Percentiles rank a stretch among this genome's conserved stretches.
Conservation (phyloP, 2,888 invertebrate genomes). For the Fragum sueziense region DNA sequence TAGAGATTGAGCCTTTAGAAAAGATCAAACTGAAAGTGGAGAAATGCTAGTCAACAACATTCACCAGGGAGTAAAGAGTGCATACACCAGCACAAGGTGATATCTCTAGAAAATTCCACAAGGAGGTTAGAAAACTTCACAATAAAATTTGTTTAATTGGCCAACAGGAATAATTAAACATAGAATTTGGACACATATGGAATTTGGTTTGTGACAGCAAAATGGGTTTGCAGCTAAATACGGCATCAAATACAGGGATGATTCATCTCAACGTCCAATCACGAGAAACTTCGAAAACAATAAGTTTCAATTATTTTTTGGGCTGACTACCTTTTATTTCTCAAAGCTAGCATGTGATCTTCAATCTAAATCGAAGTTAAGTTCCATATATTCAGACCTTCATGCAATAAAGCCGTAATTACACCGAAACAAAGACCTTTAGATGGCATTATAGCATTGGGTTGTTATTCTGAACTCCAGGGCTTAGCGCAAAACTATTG, state of each 20-base stretch:
- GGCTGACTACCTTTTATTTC: constrained; percentile 26
- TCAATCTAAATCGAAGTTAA: constrained; percentile 12
- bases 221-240: constrained; percentile 14
- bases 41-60: neutral
- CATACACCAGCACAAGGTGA: neutral
- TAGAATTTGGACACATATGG: constrained; percentile 23
- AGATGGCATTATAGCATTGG: neutral
- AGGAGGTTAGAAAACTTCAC: constrained; percentile 14
- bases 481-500: too few species aligned
- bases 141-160: constrained; percentile 19
- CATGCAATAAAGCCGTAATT: neutral
- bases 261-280: constrained; percentile 21
- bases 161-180: constrained; percentile 20
- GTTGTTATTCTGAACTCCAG: too few species aligned
- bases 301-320: constrained; percentile 24
- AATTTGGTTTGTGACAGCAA: constrained; percentile 10
- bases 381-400: neutral
- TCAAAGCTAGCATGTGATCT: constrained; percentile 12
- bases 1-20: too few species aligned
- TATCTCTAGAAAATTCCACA: neutral
- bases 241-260: constrained; percentile 18
- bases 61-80: constrained; percentile 4
- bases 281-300: constrained; percentile 9
- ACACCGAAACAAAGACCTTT: neutral
- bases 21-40: neutral